Evolutionary conservation across 2,113 vertebrate genomes (phyloP).

Genomic region (Thunnus thynnus): DNA sequence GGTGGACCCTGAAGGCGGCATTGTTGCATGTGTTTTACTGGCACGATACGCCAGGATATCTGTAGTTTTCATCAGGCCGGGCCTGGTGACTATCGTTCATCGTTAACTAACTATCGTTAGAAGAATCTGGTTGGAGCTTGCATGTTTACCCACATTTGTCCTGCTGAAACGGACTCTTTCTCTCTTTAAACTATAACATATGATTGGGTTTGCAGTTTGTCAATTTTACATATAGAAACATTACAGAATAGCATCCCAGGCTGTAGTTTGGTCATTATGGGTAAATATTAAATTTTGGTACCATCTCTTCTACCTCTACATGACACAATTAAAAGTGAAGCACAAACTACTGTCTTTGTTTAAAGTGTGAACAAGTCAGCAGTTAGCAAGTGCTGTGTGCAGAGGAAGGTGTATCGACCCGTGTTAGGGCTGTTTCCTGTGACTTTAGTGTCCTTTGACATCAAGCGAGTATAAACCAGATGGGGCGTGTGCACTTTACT

Average conservation of each 20-base stretch:
- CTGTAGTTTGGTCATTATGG: neutral
- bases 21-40: conserved; percentile 38
- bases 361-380: too few species aligned
- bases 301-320: too few species aligned
- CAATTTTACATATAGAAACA: neutral
- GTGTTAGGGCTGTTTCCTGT: too few species aligned
- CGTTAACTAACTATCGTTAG: too few species aligned
- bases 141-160: neutral
- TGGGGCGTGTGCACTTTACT: too few species aligned
- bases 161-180: neutral
- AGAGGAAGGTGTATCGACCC: too few species aligned
- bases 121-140: neutral
- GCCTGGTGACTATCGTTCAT: neutral
- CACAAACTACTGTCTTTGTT: too few species aligned
- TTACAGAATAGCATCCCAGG: neutral
- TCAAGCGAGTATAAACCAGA: too few species aligned
- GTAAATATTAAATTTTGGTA: neutral
- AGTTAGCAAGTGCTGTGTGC: too few species aligned
- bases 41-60: conserved; percentile 21
- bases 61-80: neutral
- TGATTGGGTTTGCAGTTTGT: neutral
- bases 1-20: conserved; percentile 2
- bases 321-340: too few species aligned
- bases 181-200: neutral
- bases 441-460: too few species aligned